Evolutionary conservation across 2,888 invertebrate species (phyloP), one percentile per base, ranked within the genome.

Genomic region (Tetragonula carbonaria): DNA sequence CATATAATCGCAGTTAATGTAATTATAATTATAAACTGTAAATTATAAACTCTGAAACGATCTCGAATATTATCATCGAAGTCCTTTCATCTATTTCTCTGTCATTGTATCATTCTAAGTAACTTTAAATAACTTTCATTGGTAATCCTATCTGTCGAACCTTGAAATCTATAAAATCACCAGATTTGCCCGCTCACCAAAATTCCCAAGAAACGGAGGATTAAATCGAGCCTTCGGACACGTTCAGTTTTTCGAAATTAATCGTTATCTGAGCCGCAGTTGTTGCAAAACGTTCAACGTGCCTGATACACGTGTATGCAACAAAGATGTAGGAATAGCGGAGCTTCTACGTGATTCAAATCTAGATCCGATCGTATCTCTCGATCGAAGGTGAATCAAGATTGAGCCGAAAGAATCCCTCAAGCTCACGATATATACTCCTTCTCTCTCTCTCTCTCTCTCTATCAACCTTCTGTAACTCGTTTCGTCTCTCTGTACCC

Each of bases 341-440:
- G 74, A 62, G 71, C 78, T 88, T 88, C 90, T 93, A 94, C 93
- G 94, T 93, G 93, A 94, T 93, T 93, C 91, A 94, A 94, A 94
- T 94, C 93, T 93, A 93, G 93, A 94, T 93, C 89, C 86, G 93
- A 93, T 92, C 90, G 81, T 88, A 93, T 92, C 91, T 89, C 83
- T 28, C 33, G 72, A 78, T 88, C 82, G 86, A 75, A 88, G 90
- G 88, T 90, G 88, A 91, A 89, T 86, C 88, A 67, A 74, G 82
- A 75, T 92, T 93, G 91, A 33, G 89, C 79, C 86, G 80, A 85
- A 73, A 87, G 87, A 90, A 93, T 93, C 91, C 91, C 89, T 79
- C 33, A 33, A 84, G 88, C 86, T 86, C 90, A 82, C 86, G 84
- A 83, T 91, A 28, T 62, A 91, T 33, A 51, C 76, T 11, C 18